Conservation (phyloP, 2,113 vertebrate genomes). For the Ahaetulla prasina region DNA sequence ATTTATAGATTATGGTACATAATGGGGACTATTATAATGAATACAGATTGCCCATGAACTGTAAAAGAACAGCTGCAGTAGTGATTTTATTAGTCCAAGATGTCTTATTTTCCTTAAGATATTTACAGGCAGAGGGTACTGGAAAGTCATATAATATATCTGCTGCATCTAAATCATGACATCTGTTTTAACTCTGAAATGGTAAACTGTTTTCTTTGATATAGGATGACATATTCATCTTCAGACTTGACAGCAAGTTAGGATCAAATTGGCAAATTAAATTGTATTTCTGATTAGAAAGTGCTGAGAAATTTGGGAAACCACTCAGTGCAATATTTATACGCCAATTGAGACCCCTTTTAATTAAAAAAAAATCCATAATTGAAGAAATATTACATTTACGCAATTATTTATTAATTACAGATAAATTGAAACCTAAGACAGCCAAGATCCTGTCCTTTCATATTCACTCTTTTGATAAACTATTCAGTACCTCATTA, state of each 20-base stretch:
- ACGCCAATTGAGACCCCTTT: background rate
- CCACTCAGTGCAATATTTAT: slow-evolving; percentile 1
- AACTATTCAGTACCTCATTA: background rate
- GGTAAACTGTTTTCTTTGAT: background rate
- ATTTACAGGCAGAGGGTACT: background rate
- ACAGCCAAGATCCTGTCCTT: background rate
- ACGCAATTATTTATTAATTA: slow-evolving; percentile 10
- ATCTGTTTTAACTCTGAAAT: background rate
- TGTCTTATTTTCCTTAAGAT: background rate
- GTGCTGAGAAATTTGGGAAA: background rate
- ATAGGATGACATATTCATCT: background rate
- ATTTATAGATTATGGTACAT: background rate
- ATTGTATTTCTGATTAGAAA: background rate
- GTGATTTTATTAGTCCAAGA: background rate
- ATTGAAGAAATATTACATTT: slow-evolving; percentile 7
- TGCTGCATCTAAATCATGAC: background rate
- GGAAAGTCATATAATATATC: background rate
- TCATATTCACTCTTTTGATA: slow-evolving; percentile 6
- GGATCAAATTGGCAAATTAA: background rate
- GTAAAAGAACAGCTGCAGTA: background rate
- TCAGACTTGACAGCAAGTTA: background rate
- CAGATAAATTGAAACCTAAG: background rate
- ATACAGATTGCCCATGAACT: background rate
- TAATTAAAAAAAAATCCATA: background rate
- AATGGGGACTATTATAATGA: background rate